Conservation (phyloP, 53 echinoderm and acorn worm genomes). For the Stichopus horrens region DNA sequence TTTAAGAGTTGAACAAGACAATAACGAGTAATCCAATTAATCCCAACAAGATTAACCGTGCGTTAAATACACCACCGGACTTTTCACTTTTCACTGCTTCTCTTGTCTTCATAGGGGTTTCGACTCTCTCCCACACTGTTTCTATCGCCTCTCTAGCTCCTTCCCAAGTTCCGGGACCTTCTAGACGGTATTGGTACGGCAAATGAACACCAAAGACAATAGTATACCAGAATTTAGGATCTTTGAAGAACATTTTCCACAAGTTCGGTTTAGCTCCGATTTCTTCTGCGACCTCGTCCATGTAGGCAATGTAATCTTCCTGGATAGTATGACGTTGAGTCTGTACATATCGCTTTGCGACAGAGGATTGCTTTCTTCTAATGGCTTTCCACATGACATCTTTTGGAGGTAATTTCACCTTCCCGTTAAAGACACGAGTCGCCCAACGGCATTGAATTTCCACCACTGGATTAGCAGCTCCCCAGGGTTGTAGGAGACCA, state of each 20-base stretch:
- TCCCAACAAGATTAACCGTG: neutral
- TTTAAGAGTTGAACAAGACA: neutral
- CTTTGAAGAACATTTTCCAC: constrained; percentile 49
- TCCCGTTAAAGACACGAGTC: constrained; percentile 73
- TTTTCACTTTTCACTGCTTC: neutral
- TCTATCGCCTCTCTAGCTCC: constrained; percentile 74
- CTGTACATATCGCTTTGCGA: constrained; percentile 58
- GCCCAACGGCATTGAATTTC: constrained; percentile 88
- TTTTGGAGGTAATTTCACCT: constrained; percentile 54
- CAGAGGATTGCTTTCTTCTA: constrained; percentile 42
- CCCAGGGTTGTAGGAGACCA: constrained; percentile 59
- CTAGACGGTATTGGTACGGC: constrained; percentile 73
- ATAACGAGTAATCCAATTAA: neutral
- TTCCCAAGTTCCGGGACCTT: constrained; percentile 74
- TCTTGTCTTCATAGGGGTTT: constrained; percentile 52
- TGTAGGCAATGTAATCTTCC: constrained; percentile 67
- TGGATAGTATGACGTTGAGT: constrained; percentile 74
- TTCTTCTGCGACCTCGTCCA: constrained; percentile 62
- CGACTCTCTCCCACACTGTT: constrained; percentile 63
- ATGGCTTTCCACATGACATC: constrained; percentile 58
- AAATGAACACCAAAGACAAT: constrained; percentile 61
- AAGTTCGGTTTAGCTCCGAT: constrained; percentile 70
- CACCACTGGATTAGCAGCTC: constrained; percentile 49
- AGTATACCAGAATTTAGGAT: constrained; percentile 55
- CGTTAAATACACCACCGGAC: neutral